Evolutionary conservation across 2,888 invertebrate genomes (phyloP).

Genomic region (Tipula vernalis): DNA sequence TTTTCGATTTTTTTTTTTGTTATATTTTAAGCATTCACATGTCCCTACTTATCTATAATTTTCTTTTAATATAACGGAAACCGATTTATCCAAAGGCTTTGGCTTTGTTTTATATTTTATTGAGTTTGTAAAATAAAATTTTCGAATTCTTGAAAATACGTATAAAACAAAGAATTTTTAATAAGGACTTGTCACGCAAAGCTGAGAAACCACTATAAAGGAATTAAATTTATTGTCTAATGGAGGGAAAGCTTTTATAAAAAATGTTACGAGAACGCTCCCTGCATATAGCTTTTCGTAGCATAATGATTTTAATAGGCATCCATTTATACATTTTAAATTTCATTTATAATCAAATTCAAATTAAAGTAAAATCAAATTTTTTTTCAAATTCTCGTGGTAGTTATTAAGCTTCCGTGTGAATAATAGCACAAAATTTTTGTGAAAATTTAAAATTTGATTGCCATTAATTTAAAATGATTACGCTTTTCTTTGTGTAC

Average conservation of each 20-base stretch:
- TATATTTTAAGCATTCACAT: not conserved
- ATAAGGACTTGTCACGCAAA: not conserved
- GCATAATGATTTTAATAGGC: not conserved
- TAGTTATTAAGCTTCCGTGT: not conserved
- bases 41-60: not conserved
- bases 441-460: not conserved
- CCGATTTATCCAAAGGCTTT: not conserved
- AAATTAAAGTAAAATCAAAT: not conserved
- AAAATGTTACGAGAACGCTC: not conserved
- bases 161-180: not conserved
- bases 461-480: not conserved
- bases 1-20: not conserved
- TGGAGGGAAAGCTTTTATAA: not conserved
- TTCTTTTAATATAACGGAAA: not conserved
- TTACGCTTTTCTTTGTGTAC: not conserved
- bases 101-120: not conserved
- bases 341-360: not conserved
- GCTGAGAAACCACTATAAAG: not conserved
- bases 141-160: not conserved
- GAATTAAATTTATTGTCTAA: not conserved
- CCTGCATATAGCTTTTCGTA: not conserved
- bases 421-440: not conserved
- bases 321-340: not conserved
- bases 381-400: not conserved
- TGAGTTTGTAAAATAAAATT: not conserved